A percentile compares a stretch with the other conserved stretches of the same genome.
phyloP scores from a whole-genome alignment of 2,113 vertebrate species.

The Forbesichthys papilliferus region DNA sequence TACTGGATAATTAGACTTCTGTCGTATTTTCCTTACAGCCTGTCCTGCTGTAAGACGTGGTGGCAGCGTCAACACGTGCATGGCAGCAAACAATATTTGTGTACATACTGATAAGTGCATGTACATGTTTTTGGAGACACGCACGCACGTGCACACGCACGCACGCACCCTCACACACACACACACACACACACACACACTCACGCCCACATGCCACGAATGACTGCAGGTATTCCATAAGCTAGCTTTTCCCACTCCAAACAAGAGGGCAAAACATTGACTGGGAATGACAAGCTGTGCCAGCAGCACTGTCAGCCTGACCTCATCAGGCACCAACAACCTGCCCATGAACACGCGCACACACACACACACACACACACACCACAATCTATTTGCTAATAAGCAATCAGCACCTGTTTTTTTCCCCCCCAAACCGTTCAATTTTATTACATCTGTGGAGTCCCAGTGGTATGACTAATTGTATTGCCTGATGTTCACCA shows the following conservation, averaged over 20 bases:
- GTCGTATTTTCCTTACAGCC: slow-evolving; percentile 13
- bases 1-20: slow-evolving; percentile 11
- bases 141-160: slow-evolving; percentile 2
- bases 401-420: slow-evolving; percentile 53
- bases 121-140: slow-evolving; percentile 4
- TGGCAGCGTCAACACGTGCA: slow-evolving; percentile 20
- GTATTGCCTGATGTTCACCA: slow-evolving; percentile 54
- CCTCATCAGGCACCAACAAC: slow-evolving; percentile 56
- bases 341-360: not conserved
- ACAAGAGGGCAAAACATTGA: slow-evolving; percentile 66
- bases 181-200: slow-evolving; percentile 53
- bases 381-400: slow-evolving; percentile 59
- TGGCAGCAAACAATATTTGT: not conserved
- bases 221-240: slow-evolving; percentile 54
- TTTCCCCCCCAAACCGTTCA: not conserved
- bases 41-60: too few species aligned
- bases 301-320: slow-evolving; percentile 58
- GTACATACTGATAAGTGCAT: slow-evolving; percentile 37
- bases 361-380: slow-evolving; percentile 17
- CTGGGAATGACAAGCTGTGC: slow-evolving; percentile 67
- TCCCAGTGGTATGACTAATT: slow-evolving; percentile 72
- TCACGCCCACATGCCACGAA: slow-evolving; percentile 38
- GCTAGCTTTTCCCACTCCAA: slow-evolving; percentile 62
- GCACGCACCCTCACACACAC: slow-evolving; percentile 20
- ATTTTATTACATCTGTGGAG: slow-evolving; percentile 43